These are phyloP conservation scores for Ceratosolen fusciceps DNA, from an alignment of 1,140 invertebrate genomes.

Conservation along the genomic window DNA sequence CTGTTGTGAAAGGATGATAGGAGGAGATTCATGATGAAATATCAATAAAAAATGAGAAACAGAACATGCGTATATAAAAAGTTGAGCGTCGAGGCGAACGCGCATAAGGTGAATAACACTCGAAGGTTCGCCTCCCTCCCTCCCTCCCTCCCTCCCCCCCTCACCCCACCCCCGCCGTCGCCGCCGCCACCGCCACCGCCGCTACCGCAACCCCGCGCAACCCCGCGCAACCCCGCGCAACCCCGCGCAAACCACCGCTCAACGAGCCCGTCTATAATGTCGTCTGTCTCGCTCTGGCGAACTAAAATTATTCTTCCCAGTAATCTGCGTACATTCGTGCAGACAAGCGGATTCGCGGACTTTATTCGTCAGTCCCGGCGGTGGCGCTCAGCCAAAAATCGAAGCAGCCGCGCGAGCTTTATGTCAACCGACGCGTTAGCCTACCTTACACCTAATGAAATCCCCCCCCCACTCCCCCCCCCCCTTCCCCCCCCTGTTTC, in stretches of 20 bases:
- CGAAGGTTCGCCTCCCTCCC: background rate
- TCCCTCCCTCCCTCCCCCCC: background rate
- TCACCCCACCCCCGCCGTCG: background rate
- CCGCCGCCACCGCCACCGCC: too few species aligned
- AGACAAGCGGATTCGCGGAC: background rate
- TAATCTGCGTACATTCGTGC: background rate
- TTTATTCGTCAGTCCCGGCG: background rate
- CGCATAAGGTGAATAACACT: constrained; percentile 19
- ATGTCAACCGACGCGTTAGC: constrained; percentile 12
- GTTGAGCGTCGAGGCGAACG: background rate
- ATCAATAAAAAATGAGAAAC: background rate
- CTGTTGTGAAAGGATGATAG: too few species aligned
- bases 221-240: too few species aligned
- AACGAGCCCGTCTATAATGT: too few species aligned
- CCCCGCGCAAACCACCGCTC: too few species aligned
- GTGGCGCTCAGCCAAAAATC: constrained; percentile 24
- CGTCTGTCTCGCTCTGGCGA: too few species aligned
- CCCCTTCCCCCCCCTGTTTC: too few species aligned
- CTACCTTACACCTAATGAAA: background rate
- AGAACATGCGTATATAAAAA: background rate
- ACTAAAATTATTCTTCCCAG: constrained; percentile 26
- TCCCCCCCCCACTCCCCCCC: too few species aligned
- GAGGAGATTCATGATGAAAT: too few species aligned
- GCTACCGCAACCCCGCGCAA: too few species aligned
- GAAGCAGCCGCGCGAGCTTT: background rate